Percentiles rank a stretch among this genome's conserved stretches.
These are phyloP conservation scores for Syngnathus acus DNA, from an alignment of 2,797 vertebrate species.

Conservation along the genomic window DNA sequence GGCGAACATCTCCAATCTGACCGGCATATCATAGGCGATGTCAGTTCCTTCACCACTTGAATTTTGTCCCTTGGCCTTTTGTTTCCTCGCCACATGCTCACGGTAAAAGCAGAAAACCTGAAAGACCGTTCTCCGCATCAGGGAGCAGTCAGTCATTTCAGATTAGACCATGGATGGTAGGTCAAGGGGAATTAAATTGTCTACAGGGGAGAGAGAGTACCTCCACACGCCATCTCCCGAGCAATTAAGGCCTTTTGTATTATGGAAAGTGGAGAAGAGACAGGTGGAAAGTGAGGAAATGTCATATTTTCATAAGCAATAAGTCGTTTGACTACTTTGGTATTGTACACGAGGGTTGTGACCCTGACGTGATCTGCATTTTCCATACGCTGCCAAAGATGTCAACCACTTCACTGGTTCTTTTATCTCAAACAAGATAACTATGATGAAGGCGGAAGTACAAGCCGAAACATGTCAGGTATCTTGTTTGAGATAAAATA, in stretches of 20 bases:
- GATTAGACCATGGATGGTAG: slow-evolving; percentile 69
- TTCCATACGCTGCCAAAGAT: background rate
- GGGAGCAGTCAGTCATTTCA: slow-evolving; percentile 65
- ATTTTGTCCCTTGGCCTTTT: slow-evolving; percentile 52
- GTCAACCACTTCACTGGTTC: too few relatives aligned
- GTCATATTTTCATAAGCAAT: background rate
- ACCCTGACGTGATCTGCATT: background rate
- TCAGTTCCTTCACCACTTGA: slow-evolving; percentile 60
- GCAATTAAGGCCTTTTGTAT: background rate
- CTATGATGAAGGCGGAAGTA: too few relatives aligned
- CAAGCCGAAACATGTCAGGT: too few relatives aligned
- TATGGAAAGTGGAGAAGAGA: background rate
- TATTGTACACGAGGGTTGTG: background rate
- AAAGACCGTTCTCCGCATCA: slow-evolving; percentile 60
- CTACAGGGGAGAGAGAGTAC: slow-evolving; percentile 23
- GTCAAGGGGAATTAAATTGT: slow-evolving; percentile 64
- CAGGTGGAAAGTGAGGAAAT: background rate
- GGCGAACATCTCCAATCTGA: slow-evolving; percentile 29
- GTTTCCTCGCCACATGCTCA: slow-evolving; percentile 44
- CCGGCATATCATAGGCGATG: slow-evolving; percentile 58
- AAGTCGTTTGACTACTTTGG: background rate
- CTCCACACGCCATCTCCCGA: background rate
- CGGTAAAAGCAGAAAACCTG: slow-evolving; percentile 53
- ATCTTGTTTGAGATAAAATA: too few relatives aligned
- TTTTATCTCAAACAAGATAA: too few relatives aligned